Base-by-base conservation (phyloP, 2,113 vertebrate species). In the Tetrax tetrax region DNA sequence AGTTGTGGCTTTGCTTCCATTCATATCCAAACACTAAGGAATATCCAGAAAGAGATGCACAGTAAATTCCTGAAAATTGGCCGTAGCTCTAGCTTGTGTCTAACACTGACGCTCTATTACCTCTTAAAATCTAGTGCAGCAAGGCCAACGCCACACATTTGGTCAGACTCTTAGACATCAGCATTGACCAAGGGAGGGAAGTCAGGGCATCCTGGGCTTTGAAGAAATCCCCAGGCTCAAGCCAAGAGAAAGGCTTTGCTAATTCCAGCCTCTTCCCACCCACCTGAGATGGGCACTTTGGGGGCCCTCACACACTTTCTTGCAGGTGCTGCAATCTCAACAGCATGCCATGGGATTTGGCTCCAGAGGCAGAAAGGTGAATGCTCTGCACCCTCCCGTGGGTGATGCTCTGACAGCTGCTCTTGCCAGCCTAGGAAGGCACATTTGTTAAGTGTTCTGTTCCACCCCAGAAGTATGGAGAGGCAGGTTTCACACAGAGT, bases 361-460 rank as follows among this genome's bases (percentile, higher is more conserved):
- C 83, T 88, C 14, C 38, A 41, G 38, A 16, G 23, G 27, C 38
- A 86, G 43, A 35, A 19, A 47, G 25, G 5, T 19, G 15, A 83
- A 7, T 0, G 7, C 18, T 17, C 14, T 7, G 3, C 53, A 48
- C 15, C 27, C 25, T 38, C 14, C 13, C 1, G 1, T 20, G 20
- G 33, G 38, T 20, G n/a, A 17, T 28, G 43, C 68, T 82, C 41
- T 24, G 21, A 31, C 9, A 54, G 51, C 61, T 29, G 83, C 57
- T 38, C 33, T 23, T 38, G 23, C 23, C 43, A 64, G 59, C 35
- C 79, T 8, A 6, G 35, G 23, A 76, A 56, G 56, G 47, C 43
- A 51, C 8, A 8, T 24, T 53, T 87, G 47, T 28, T 47, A 75
- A 19, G 12, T 43, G 23, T 4, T 53, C 63, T 92, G 29, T 3